phyloP scores from a whole-genome alignment of 2,888 invertebrate species.

The Dyspetes luteomarginatus region DNA sequence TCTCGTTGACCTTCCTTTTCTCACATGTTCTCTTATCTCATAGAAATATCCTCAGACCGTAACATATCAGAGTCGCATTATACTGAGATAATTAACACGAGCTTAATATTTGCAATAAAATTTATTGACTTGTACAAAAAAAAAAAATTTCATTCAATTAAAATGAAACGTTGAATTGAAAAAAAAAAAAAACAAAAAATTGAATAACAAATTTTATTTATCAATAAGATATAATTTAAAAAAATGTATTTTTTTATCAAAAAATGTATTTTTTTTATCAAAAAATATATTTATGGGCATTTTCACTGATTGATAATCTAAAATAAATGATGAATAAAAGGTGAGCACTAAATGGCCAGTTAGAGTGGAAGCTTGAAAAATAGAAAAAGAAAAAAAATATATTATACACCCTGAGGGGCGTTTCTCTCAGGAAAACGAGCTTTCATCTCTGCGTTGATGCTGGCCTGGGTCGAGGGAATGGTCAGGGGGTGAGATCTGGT shows the following conservation, averaged over 20 bases:
- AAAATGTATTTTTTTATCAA: no score
- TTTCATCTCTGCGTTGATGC: slow-evolving; percentile 32
- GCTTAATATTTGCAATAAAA: background rate
- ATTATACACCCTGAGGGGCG: slow-evolving; percentile 12
- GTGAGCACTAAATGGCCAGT: background rate
- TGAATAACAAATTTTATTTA: no score
- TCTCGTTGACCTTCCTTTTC: slow-evolving; percentile 14
- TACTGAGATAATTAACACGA: slow-evolving; percentile 8
- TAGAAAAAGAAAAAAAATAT: slow-evolving; percentile 3
- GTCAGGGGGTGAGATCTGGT: background rate
- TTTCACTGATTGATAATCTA: slow-evolving; percentile 2
- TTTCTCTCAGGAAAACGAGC: slow-evolving; percentile 25
- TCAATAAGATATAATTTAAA: background rate
- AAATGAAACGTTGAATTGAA: background rate
- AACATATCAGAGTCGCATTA: background rate
- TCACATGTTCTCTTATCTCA: slow-evolving; percentile 4
- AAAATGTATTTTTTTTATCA: background rate
- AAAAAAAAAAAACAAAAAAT: no score
- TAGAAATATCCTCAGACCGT: background rate
- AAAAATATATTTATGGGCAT: background rate
- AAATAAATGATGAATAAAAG: background rate
- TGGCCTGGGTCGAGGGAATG: background rate
- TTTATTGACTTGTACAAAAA: background rate
- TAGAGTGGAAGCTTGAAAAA: no score
- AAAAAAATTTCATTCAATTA: background rate